Conservation (phyloP, 2,888 invertebrate genomes). For the Globia sparganii region DNA sequence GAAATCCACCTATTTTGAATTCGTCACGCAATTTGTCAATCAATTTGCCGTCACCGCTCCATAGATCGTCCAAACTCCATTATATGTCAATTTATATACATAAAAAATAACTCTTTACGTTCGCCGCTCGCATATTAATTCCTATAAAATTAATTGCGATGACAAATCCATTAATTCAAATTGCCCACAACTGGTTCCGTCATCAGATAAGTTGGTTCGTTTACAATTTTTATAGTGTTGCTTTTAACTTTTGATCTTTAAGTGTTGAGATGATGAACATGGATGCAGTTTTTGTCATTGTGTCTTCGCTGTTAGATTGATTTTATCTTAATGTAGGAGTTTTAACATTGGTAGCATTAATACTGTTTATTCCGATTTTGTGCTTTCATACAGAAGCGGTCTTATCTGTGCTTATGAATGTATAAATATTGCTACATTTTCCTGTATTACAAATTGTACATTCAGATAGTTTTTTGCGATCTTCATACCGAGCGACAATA, state of each 20-base stretch:
- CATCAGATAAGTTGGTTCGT: conserved; percentile 66
- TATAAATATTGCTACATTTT: background rate
- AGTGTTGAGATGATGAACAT: conserved; percentile 33
- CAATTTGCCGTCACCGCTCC: conserved; percentile 86
- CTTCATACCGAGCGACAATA: background rate
- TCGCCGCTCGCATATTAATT: conserved; percentile 89
- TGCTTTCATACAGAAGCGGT: background rate
- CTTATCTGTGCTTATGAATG: background rate
- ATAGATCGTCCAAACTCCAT: conserved; percentile 84
- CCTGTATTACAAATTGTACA: background rate
- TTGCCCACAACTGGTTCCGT: conserved; percentile 83
- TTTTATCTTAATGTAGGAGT: conserved; percentile 33
- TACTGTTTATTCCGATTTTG: conserved; percentile 4
- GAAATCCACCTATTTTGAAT: conserved; percentile 90
- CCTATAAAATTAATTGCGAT: conserved; percentile 90
- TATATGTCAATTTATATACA: conserved; percentile 87
- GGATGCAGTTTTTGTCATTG: conserved; percentile 46
- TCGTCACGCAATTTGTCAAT: conserved; percentile 90
- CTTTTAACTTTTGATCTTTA: conserved; percentile 61
- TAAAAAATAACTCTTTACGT: conserved; percentile 84
- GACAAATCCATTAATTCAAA: conserved; percentile 90
- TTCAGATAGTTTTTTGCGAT: background rate
- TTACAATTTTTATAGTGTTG: conserved; percentile 57
- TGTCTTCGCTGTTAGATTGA: conserved; percentile 12
- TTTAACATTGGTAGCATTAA: conserved; percentile 3